Evolutionary conservation across 2,888 invertebrate species (phyloP).

Genomic region (Euplexia lucipara): DNA sequence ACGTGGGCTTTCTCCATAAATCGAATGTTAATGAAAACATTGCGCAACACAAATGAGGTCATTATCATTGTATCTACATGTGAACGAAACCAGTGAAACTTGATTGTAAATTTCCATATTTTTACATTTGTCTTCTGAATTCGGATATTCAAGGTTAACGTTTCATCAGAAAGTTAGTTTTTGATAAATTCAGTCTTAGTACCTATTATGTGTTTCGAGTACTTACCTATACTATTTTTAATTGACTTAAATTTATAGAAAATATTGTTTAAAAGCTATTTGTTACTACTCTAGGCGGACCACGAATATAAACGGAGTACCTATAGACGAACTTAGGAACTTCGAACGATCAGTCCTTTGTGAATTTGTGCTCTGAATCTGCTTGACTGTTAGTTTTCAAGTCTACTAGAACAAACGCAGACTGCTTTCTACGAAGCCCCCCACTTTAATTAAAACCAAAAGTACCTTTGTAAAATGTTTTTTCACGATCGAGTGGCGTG

Average conservation of each 20-base stretch:
- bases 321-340: too few relatives aligned
- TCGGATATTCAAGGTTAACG: constrained; percentile 41
- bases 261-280: neutral
- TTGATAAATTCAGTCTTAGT: neutral
- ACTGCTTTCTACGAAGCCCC: neutral
- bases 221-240: too few relatives aligned
- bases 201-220: too few relatives aligned
- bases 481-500: constrained; percentile 47
- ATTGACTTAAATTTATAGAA: too few relatives aligned
- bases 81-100: constrained; percentile 41
- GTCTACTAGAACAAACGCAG: neutral
- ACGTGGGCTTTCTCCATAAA: constrained; percentile 16
- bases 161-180: constrained; percentile 22
- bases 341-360: too few relatives aligned
- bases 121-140: constrained; percentile 17
- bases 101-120: constrained; percentile 35
- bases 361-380: neutral
- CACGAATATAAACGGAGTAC: too few relatives aligned
- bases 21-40: constrained; percentile 31
- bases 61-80: constrained; percentile 48
- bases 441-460: neutral
- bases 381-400: neutral
- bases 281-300: too few relatives aligned
- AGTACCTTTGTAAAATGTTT: constrained; percentile 1
- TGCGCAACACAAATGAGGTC: constrained; percentile 55